Evolutionary conservation across 2,113 vertebrate genomes (phyloP).

Genomic region (Seriola dumerili): DNA sequence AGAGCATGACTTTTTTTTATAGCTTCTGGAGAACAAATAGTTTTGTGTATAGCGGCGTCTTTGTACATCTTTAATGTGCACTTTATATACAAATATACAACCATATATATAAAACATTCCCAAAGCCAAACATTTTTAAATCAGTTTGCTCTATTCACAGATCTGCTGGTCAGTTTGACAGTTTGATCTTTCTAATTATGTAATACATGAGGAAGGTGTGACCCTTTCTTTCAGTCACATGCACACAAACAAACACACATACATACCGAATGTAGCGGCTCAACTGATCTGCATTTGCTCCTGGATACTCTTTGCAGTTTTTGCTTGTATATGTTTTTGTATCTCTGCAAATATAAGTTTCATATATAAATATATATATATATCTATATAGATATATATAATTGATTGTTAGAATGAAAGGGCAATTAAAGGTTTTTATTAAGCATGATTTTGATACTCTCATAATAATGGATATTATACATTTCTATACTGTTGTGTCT

Average conservation of each 20-base stretch:
- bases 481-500: slow-evolving; percentile 91
- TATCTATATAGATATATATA: slow-evolving; percentile 79
- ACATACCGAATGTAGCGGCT: slow-evolving; percentile 72
- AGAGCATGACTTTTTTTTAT: slow-evolving; percentile 55
- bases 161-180: slow-evolving; percentile 38
- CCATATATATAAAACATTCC: slow-evolving; percentile 50
- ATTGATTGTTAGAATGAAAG: slow-evolving; percentile 90
- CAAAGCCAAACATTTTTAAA: slow-evolving; percentile 58
- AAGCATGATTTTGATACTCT: slow-evolving; percentile 86
- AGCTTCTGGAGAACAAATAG: slow-evolving; percentile 59
- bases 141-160: slow-evolving; percentile 19
- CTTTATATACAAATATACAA: slow-evolving; percentile 74
- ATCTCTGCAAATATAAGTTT: slow-evolving; percentile 76
- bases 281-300: slow-evolving; percentile 65
- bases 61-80: slow-evolving; percentile 83
- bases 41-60: slow-evolving; percentile 67
- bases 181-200: slow-evolving; percentile 36
- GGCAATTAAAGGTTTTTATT: slow-evolving; percentile 91
- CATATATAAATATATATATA: slow-evolving; percentile 5
- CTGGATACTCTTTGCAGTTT: slow-evolving; percentile 49
- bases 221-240: slow-evolving; percentile 10
- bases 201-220: slow-evolving; percentile 21
- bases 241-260: slow-evolving; percentile 11
- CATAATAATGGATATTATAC: slow-evolving; percentile 84
- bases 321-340: slow-evolving; percentile 74